phyloP scores from a whole-genome alignment of 2,888 invertebrate species.

The Drosophila buzzatii region DNA sequence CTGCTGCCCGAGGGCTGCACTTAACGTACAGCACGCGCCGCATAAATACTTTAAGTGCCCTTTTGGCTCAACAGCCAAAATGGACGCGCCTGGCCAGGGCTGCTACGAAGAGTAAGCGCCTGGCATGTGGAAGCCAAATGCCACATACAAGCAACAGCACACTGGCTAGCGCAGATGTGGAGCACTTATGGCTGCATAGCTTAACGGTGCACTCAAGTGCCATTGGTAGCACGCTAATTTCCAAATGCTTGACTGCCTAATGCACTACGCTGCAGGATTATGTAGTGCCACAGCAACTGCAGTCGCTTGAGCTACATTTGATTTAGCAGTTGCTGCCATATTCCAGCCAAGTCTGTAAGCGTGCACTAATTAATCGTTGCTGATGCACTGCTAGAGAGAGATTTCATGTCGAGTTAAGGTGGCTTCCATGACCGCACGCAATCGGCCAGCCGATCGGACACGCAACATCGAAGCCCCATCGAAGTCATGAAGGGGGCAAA shows the following conservation, averaged over 20 bases:
- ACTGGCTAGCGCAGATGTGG: conserved; percentile 17
- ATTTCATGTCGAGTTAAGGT: conserved; percentile 66
- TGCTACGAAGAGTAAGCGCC: conserved; percentile 9
- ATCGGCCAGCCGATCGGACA: conserved; percentile 52
- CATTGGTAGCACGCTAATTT: conserved; percentile 73
- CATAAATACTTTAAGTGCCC: conserved; percentile 65
- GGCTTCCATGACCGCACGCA: conserved; percentile 23
- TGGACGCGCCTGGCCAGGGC: conserved; percentile 21
- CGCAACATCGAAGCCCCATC: conserved; percentile 70
- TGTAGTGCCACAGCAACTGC: conserved; percentile 15
- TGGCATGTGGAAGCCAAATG: not conserved
- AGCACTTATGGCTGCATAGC: conserved; percentile 56
- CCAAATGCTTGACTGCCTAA: conserved; percentile 53
- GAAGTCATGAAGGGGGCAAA: conserved; percentile 36
- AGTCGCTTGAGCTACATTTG: not conserved
- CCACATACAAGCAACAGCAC: conserved; percentile 1
- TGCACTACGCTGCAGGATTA: conserved; percentile 57
- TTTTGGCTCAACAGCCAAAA: conserved; percentile 43
- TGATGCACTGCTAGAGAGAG: conserved; percentile 61
- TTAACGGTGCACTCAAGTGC: conserved; percentile 59
- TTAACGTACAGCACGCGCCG: conserved; percentile 67
- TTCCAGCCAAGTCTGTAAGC: conserved; percentile 26
- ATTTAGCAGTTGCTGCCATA: conserved; percentile 24
- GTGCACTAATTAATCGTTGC: conserved; percentile 71
- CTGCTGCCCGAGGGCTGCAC: conserved; percentile 48